These are phyloP conservation scores for Callorhinus ursinus DNA, from an alignment of 2,113 vertebrate genomes.

Conservation along the genomic window DNA sequence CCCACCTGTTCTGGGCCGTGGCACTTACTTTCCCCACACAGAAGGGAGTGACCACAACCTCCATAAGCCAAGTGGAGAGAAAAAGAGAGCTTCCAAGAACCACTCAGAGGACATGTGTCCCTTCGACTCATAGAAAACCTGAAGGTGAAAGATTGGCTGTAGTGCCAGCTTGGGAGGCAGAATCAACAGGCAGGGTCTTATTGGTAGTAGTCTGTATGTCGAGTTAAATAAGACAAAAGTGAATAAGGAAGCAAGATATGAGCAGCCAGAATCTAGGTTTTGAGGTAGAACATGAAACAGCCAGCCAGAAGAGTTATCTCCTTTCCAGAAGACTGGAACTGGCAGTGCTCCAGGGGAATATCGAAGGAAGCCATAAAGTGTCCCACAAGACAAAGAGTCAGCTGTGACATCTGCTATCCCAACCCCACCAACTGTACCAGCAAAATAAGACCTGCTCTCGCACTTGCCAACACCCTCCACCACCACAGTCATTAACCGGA, in stretches of 20 bases:
- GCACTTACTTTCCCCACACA: not conserved
- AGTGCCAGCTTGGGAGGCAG: not conserved
- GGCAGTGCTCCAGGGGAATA: not conserved
- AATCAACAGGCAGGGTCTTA: not conserved
- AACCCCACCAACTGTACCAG: not conserved
- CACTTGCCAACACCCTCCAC: too few relatives aligned
- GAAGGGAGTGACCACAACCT: not conserved
- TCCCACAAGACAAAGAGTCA: not conserved
- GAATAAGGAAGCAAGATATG: not conserved
- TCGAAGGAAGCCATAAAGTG: not conserved
- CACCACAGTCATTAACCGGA: not conserved
- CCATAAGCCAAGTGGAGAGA: not conserved
- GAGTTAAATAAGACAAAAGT: not conserved
- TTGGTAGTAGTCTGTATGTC: not conserved
- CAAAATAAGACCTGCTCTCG: not conserved
- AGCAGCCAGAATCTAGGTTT: not conserved
- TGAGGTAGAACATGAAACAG: not conserved
- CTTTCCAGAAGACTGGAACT: not conserved
- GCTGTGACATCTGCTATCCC: not conserved
- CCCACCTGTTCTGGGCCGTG: not conserved
- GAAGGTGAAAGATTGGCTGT: fast-evolving
- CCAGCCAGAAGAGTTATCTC: not conserved
- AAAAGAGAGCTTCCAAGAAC: not conserved
- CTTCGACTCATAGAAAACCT: not conserved
- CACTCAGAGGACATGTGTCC: not conserved